phyloP scores from a whole-genome alignment of 1,140 invertebrate species.

The Melitaea cinxia region DNA sequence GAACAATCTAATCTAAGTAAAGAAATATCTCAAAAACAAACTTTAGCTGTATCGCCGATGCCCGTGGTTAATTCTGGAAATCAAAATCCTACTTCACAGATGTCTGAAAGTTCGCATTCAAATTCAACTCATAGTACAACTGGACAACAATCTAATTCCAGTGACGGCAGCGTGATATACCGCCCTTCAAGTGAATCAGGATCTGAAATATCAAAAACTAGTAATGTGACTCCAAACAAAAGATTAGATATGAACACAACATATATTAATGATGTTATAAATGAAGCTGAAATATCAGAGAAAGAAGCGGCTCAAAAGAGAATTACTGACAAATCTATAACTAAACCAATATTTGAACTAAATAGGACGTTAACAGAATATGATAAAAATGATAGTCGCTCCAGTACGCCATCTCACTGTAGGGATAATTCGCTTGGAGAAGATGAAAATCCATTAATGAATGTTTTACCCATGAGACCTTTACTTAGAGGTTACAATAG shows the following conservation, averaged over 20 bases:
- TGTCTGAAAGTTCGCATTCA: slow-evolving; percentile 83
- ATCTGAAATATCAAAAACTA: slow-evolving; percentile 82
- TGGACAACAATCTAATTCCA: slow-evolving; percentile 85
- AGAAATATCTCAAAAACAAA: slow-evolving; percentile 81
- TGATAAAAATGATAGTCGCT: slow-evolving; percentile 68
- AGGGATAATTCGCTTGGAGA: slow-evolving; percentile 84
- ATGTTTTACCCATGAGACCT: slow-evolving; percentile 96
- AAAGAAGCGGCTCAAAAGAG: slow-evolving; percentile 74
- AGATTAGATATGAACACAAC: slow-evolving; percentile 82
- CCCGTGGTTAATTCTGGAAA: slow-evolving; percentile 73
- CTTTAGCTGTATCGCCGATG: slow-evolving; percentile 90
- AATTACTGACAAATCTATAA: slow-evolving; percentile 44
- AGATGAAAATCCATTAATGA: slow-evolving; percentile 90
- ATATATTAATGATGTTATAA: slow-evolving; percentile 77
- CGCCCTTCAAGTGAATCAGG: slow-evolving; percentile 86
- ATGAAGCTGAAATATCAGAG: slow-evolving; percentile 74
- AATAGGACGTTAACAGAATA: slow-evolving; percentile 67
- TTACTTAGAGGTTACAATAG: slow-evolving; percentile 91
- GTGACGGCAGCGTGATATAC: slow-evolving; percentile 87
- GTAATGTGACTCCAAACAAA: slow-evolving; percentile 78
- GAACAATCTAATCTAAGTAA: slow-evolving; percentile 80
- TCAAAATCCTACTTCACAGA: slow-evolving; percentile 75
- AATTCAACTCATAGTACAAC: slow-evolving; percentile 83
- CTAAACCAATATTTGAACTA: slow-evolving; percentile 58
- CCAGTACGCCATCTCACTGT: slow-evolving; percentile 76